phyloP scores from a whole-genome alignment of 2,888 invertebrate species.

The Busseola fusca region DNA sequence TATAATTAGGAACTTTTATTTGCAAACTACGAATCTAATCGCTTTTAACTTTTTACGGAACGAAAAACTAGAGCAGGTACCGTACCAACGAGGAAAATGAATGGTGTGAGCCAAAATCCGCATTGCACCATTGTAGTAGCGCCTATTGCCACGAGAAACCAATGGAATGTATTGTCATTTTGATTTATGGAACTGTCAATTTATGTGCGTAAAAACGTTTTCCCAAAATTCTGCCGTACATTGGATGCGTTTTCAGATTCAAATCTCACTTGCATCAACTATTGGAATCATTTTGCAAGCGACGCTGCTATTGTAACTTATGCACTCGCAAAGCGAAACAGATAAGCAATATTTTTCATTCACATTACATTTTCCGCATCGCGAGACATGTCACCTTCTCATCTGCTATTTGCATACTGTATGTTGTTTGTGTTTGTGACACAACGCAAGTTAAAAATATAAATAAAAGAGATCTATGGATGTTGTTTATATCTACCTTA shows the following conservation, averaged over 20 bases:
- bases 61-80: conserved; percentile 27
- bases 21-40: conserved; percentile 22
- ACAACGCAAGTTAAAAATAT: neutral
- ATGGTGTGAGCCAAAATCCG: conserved; percentile 52
- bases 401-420: neutral
- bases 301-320: conserved; percentile 1
- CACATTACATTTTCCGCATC: conserved; percentile 12
- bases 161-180: conserved; percentile 45
- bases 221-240: neutral
- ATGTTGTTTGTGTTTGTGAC: neutral
- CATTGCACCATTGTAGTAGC: conserved; percentile 61
- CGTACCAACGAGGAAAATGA: conserved; percentile 38
- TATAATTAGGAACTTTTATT: conserved; percentile 7
- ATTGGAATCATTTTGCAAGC: neutral
- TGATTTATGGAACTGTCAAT: conserved; percentile 49
- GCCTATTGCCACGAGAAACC: conserved; percentile 50
- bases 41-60: conserved; percentile 38
- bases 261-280: conserved; percentile 1
- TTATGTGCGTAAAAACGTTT: conserved; percentile 29
- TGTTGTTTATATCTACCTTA: neutral
- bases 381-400: neutral
- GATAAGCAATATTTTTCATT: neutral
- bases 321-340: neutral
- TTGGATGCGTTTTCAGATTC: conserved; percentile 11
- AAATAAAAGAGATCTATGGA: neutral